These are phyloP conservation scores for Neodiprion lecontei DNA, from an alignment of 1,140 invertebrate species.

Conservation along the genomic window DNA sequence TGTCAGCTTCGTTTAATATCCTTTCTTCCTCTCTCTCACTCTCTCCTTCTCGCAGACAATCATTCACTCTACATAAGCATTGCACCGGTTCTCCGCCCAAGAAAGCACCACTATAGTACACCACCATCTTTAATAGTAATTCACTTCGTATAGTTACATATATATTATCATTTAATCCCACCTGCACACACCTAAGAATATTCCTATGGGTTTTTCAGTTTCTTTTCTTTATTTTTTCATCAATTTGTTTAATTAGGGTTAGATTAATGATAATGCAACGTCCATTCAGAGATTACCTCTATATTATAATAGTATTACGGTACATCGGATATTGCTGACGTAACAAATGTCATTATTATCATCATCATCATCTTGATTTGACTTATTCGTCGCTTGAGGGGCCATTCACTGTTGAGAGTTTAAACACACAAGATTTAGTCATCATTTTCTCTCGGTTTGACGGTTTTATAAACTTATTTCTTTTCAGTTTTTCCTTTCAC, in stretches of 20 bases:
- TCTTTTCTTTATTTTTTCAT: not conserved
- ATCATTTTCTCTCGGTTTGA: not conserved
- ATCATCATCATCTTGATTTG: not conserved
- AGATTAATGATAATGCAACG: not conserved
- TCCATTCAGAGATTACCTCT: not conserved
- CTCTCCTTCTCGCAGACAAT: not conserved
- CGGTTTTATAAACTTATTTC: constrained; percentile 9
- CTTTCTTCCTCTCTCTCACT: not conserved
- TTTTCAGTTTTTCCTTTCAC: not conserved
- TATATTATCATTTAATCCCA: not conserved
- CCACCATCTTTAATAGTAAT: not conserved
- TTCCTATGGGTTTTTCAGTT: not conserved
- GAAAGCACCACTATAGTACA: constrained; percentile 13
- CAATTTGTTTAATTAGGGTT: not conserved
- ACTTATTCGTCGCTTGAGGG: not conserved
- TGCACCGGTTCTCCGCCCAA: constrained; percentile 20
- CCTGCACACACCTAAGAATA: not conserved
- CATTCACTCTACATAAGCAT: constrained; percentile 8
- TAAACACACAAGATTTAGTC: not conserved
- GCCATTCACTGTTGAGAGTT: constrained; percentile 27
- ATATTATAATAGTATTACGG: not conserved
- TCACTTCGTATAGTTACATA: not conserved
- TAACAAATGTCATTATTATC: not conserved
- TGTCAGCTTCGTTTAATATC: constrained; percentile 26
- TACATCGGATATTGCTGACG: not conserved